A percentile compares a stretch with the other conserved stretches of the same genome.
phyloP scores from a whole-genome alignment of 2,797 vertebrate species.

The Hydrophis major region DNA sequence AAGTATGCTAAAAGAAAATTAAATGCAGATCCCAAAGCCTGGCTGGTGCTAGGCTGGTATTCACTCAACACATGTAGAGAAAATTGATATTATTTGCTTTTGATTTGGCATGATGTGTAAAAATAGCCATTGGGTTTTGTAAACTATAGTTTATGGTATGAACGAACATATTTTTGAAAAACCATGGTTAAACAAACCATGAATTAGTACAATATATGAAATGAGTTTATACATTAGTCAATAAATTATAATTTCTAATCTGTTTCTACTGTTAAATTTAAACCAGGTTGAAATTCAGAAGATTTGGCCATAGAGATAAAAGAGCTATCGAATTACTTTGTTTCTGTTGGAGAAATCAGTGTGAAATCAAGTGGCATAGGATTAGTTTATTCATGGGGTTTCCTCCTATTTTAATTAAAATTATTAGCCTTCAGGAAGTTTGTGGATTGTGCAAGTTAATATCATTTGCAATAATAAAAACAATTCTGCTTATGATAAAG shows the following conservation, averaged over 20 bases:
- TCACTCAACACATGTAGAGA: background rate
- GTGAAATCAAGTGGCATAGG: background rate
- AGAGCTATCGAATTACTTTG: background rate
- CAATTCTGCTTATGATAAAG: constrained; percentile 49
- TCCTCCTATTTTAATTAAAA: background rate
- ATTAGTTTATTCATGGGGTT: background rate
- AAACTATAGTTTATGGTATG: background rate
- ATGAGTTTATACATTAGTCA: background rate
- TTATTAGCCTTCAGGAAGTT: background rate
- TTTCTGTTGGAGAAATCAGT: background rate
- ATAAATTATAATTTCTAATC: background rate
- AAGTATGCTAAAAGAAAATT: background rate
- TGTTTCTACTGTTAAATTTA: background rate
- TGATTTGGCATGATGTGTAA: background rate
- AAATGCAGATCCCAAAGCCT: background rate
- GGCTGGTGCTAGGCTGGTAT: background rate
- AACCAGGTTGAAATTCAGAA: background rate
- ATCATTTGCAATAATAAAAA: constrained; percentile 44
- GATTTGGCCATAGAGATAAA: background rate
- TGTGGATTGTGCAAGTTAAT: constrained; percentile 17
- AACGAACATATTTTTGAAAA: background rate
- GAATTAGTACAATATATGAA: background rate
- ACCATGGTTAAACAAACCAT: background rate
- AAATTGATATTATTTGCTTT: background rate
- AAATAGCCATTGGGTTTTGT: background rate